A percentile compares a stretch with the other conserved stretches of the same genome.
phyloP scores from a whole-genome alignment of 2,113 vertebrate species.

The Xenotilapia longispinis region DNA sequence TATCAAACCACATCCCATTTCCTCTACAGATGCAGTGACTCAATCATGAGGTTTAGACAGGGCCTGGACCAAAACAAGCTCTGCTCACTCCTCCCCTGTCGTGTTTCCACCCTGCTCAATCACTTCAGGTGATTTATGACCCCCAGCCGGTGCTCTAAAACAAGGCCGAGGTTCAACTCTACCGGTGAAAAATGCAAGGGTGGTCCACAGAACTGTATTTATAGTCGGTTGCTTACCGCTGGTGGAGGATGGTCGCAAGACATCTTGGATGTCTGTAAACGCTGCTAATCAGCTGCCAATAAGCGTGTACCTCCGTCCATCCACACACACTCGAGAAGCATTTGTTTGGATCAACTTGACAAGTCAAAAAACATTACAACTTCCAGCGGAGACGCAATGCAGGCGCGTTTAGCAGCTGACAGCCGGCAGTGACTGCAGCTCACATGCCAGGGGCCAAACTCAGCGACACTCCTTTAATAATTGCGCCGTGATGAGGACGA shows the following conservation, averaged over 20 bases:
- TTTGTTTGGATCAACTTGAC: neutral
- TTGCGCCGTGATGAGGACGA: neutral
- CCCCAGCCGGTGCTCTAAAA: neutral
- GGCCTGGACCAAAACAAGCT: conserved; percentile 19
- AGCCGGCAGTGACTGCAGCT: conserved; percentile 10
- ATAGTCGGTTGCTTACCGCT: neutral
- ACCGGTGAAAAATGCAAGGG: neutral
- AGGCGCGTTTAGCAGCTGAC: conserved; percentile 26
- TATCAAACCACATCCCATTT: neutral
- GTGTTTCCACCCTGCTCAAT: neutral
- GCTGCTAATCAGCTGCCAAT: neutral
- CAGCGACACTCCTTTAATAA: neutral
- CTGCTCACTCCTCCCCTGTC: neutral
- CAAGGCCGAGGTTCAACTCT: neutral
- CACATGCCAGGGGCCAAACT: conserved; percentile 9
- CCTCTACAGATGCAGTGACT: neutral
- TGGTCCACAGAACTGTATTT: neutral
- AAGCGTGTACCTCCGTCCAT: neutral
- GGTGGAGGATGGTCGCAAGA: neutral
- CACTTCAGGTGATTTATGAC: neutral
- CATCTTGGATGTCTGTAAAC: neutral
- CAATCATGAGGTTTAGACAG: conserved; percentile 15
- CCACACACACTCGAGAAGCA: neutral
- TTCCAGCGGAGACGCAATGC: conserved; percentile 37
- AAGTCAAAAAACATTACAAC: neutral